Percentiles rank a stretch among this genome's conserved stretches.
These are phyloP conservation scores for Cotesia glomerata DNA, from an alignment of 1,140 invertebrate genomes.

Conservation along the genomic window DNA sequence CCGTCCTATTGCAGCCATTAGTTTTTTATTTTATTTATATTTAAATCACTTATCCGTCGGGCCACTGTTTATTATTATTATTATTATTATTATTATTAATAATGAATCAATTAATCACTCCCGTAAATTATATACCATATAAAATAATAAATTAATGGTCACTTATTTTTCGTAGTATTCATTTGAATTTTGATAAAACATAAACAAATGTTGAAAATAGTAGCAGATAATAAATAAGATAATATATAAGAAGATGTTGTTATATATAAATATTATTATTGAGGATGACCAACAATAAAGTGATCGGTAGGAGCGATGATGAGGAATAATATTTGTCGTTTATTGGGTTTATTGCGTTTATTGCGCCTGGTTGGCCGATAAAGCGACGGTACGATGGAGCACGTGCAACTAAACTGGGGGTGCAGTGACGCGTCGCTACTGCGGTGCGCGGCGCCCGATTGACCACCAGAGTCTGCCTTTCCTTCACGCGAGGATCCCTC, in stretches of 20 bases:
- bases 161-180: no score
- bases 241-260: background rate
- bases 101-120: background rate
- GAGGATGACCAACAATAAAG: background rate
- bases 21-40: no score
- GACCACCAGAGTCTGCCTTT: constrained; percentile 62
- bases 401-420: constrained; percentile 57
- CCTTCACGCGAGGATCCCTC: constrained; percentile 51
- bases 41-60: no score
- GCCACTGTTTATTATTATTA: background rate
- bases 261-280: background rate
- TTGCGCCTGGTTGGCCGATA: constrained; percentile 42
- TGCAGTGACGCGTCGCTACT: constrained; percentile 60
- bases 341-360: no score
- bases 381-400: constrained; percentile 47
- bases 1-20: background rate
- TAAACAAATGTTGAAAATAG: no score
- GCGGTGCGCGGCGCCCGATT: constrained; percentile 62
- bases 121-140: no score
- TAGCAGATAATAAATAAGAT: background rate
- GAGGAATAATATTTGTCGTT: constrained; percentile 13
- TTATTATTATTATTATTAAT: background rate
- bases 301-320: constrained; percentile 10
- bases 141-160: no score
- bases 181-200: no score